Evolutionary conservation across 2,797 vertebrate species (phyloP), one percentile per base, ranked within the genome.

Genomic region (Bradypodion ventrale): DNA sequence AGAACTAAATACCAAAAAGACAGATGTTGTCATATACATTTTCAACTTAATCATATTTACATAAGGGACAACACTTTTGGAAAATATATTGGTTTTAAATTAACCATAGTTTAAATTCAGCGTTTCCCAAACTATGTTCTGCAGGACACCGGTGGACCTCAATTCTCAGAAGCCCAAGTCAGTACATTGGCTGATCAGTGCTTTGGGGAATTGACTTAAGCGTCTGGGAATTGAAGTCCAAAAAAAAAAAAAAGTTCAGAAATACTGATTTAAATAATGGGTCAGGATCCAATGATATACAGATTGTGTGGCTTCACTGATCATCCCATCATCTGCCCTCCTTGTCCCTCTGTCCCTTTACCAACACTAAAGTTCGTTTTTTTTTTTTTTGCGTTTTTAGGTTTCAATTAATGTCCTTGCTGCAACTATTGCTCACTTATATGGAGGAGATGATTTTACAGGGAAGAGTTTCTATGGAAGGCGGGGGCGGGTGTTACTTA

Each of bases 1-100:
- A 78, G 68, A 83, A 60, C 42, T 86, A 86, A 66, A 90, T 46
- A 82, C 83, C 23, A 87, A 80, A 88, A 90, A 83, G 15, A 65
- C 42, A 37, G 63, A n/a, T n/a, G 12, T 12, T 49, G 12, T 10
- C 42, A n/a, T 19, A 49, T n/a, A 13, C 44, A 66, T 37, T 79
- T 82, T 77, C 0, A 0, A 9, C 46, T 16, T 19, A 32, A 62
- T 70, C 42, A 62, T 29, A 1, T 73, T 2, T 7, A 52, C 4
- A n/a, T 27, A 12, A 56, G 49, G 73, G 7, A 63, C n/a, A 16
- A 19, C 25, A 73, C 27, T 12, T 44, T 56, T 60, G 65, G 27
- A 69, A 8, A n/a, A 40, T 68, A 63, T 35, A 37, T 4, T 35
- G 32, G 8, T 75, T 56, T 75, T 56, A 29, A 75, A 75, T 16